Percentiles rank a stretch among this genome's conserved stretches.
phyloP scores from a whole-genome alignment of 1,140 invertebrate species.

The Teleogryllus occipitalis region DNA sequence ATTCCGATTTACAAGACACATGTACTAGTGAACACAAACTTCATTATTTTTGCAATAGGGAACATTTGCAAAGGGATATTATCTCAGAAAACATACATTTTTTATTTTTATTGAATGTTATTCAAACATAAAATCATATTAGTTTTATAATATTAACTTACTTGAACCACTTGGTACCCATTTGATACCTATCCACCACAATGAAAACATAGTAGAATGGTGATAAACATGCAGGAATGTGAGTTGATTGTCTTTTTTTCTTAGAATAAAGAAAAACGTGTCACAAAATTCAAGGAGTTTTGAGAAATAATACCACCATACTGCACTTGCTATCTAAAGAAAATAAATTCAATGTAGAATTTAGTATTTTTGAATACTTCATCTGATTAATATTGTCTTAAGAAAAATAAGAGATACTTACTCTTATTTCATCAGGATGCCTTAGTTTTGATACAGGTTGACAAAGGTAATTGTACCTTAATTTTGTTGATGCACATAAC shows the following conservation, averaged over 20 bases:
- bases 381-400: conserved; percentile 8
- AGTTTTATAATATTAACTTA: conserved; percentile 41
- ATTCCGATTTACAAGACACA: too few relatives aligned
- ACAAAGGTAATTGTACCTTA: conserved; percentile 82
- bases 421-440: conserved; percentile 75
- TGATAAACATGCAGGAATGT: conserved; percentile 88
- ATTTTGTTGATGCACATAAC: conserved; percentile 56
- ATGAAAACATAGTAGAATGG: conserved; percentile 83
- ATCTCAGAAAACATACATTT: background rate
- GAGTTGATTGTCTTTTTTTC: conserved; percentile 80
- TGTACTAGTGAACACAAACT: too few relatives aligned
- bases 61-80: too few relatives aligned
- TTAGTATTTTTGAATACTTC: background rate
- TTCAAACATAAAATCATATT: background rate
- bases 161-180: conserved; percentile 92
- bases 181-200: conserved; percentile 95
- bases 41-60: too few relatives aligned
- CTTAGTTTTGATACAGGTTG: conserved; percentile 76
- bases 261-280: conserved; percentile 82
- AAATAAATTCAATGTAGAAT: background rate
- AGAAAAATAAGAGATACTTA: conserved; percentile 34
- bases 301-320: conserved; percentile 97
- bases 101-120: background rate
- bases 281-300: conserved; percentile 91
- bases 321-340: conserved; percentile 75